phyloP scores from a whole-genome alignment of 2,888 invertebrate genomes.

The Cryptocephalus primarius region DNA sequence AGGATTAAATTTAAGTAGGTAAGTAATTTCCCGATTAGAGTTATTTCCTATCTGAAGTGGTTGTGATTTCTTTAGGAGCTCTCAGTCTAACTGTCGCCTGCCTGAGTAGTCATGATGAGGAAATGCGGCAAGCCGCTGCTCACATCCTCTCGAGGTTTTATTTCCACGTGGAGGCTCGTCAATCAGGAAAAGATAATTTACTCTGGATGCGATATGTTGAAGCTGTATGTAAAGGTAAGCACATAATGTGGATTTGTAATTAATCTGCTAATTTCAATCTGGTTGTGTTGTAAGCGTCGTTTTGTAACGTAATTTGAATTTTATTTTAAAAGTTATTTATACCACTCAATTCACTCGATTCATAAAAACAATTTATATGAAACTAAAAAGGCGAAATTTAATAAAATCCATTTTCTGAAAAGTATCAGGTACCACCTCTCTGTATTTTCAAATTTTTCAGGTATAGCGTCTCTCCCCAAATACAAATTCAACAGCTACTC shows the following conservation, averaged over 20 bases:
- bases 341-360: too few species aligned
- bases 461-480: conserved; percentile 22
- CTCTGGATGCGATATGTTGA: conserved; percentile 59
- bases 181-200: conserved; percentile 51
- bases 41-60: neutral
- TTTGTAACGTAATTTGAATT: too few species aligned
- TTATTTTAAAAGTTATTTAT: too few species aligned
- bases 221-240: conserved; percentile 52
- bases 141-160: conserved; percentile 64
- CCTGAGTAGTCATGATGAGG: conserved; percentile 54
- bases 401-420: too few species aligned
- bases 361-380: too few species aligned
- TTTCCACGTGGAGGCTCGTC: conserved; percentile 57
- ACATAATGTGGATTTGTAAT: conserved; percentile 7
- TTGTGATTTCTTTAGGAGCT: conserved; percentile 38
- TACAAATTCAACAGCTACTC: conserved; percentile 34
- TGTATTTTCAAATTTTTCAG: conserved; percentile 7
- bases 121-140: conserved; percentile 61
- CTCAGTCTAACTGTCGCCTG: conserved; percentile 60
- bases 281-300: too few species aligned
- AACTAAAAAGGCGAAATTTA: too few species aligned
- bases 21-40: too few species aligned
- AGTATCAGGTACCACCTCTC: too few species aligned
- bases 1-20: too few species aligned
- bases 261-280: neutral